phyloP scores from a whole-genome alignment of 2,113 vertebrate species.

The Notothenia coriiceps region DNA sequence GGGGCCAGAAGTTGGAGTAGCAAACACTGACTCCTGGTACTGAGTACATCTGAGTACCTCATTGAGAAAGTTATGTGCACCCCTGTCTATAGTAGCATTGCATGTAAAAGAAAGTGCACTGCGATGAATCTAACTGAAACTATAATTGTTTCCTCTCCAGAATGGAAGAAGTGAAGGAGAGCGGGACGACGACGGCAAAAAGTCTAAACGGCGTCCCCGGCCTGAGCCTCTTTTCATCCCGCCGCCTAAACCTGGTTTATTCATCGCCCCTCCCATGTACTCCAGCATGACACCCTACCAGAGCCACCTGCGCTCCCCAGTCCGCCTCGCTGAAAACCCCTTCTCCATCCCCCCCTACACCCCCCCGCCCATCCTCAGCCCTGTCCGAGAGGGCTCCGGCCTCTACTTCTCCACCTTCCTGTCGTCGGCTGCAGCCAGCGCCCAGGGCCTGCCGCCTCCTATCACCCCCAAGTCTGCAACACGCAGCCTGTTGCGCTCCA shows the following conservation, averaged over 20 bases:
- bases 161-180: constrained; percentile 79
- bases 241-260: constrained; percentile 91
- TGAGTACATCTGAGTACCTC: too few relatives aligned
- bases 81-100: too few relatives aligned
- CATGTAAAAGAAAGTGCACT: too few relatives aligned
- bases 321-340: constrained; percentile 91
- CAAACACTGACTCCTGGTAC: too few relatives aligned
- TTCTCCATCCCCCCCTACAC: constrained; percentile 96
- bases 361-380: constrained; percentile 97
- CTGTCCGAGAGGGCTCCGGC: constrained; percentile 95
- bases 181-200: constrained; percentile 89
- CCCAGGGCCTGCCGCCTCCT: constrained; percentile 88
- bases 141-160: constrained; percentile 46
- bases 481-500: constrained; percentile 93
- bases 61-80: too few relatives aligned
- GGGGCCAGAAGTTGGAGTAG: too few relatives aligned
- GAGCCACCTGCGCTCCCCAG: constrained; percentile 96
- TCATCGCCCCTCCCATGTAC: constrained; percentile 93
- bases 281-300: constrained; percentile 96
- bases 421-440: constrained; percentile 80
- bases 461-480: constrained; percentile 94
- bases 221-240: constrained; percentile 98
- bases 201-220: constrained; percentile 93
- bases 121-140: neutral
- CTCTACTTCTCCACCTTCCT: constrained; percentile 98